These are phyloP conservation scores for Propsilocerus akamusi DNA, from an alignment of 1,140 invertebrate genomes.

Conservation along the genomic window DNA sequence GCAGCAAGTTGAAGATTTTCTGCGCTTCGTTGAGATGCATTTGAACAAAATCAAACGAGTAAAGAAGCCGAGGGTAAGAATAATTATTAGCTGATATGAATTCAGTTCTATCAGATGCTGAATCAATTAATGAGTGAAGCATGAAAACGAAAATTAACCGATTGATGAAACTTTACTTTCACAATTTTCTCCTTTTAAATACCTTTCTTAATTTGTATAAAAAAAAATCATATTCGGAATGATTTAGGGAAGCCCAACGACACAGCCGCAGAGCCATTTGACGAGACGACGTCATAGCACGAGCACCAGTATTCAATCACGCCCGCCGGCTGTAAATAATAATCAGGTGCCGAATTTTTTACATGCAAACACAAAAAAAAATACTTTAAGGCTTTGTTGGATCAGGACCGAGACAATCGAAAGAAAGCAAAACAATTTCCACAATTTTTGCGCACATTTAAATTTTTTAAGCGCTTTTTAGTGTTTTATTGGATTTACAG, in stretches of 20 bases:
- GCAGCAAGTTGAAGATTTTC: slow-evolving; percentile 50
- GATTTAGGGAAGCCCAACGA: slow-evolving; percentile 31
- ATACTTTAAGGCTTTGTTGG: too few species aligned
- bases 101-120: background rate
- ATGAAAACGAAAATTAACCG: background rate
- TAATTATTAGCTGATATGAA: background rate
- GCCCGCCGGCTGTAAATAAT: slow-evolving; percentile 16
- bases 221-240: slow-evolving; percentile 12
- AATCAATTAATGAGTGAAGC: background rate
- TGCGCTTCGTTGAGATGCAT: slow-evolving; percentile 72
- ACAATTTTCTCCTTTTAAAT: too few species aligned
- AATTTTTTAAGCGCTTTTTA: too few species aligned
- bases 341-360: slow-evolving; percentile 14
- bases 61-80: slow-evolving; percentile 23
- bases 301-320: slow-evolving; percentile 35
- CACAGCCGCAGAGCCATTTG: slow-evolving; percentile 29
- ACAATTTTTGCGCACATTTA: too few species aligned
- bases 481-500: too few species aligned
- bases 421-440: too few species aligned
- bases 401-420: too few species aligned
- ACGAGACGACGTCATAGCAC: slow-evolving; percentile 53
- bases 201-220: slow-evolving; percentile 15
- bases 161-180: too few species aligned
- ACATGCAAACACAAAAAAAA: too few species aligned
- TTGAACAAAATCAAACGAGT: slow-evolving; percentile 76